A percentile compares a stretch with the other conserved stretches of the same genome.
phyloP scores from a whole-genome alignment of 2,797 vertebrate genomes.

The Catostomus latipinnis region DNA sequence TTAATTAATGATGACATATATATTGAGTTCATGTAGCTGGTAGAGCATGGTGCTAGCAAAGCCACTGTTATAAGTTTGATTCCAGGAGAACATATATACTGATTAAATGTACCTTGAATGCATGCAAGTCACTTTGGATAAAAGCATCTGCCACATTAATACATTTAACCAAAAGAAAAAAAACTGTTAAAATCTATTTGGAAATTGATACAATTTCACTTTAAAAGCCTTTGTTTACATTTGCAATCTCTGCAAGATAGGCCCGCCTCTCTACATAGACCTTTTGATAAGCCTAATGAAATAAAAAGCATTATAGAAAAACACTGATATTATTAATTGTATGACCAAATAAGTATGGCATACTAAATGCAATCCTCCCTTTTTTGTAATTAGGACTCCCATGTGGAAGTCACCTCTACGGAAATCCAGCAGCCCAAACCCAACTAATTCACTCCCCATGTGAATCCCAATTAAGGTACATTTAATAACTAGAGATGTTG shows the following conservation, averaged over 20 bases:
- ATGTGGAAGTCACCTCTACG: background rate
- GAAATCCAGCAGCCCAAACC: background rate
- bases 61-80: background rate
- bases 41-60: background rate
- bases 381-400: background rate
- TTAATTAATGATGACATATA: background rate
- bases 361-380: background rate
- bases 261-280: conserved; percentile 80
- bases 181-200: background rate
- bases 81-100: no score
- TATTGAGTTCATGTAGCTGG: background rate
- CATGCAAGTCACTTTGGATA: no score
- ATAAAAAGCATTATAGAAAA: conserved; percentile 48
- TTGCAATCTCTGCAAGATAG: conserved; percentile 84
- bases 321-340: background rate
- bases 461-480: conserved; percentile 6
- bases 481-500: background rate
- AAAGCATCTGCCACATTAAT: background rate
- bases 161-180: background rate
- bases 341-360: background rate
- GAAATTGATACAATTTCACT: background rate
- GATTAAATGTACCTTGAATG: no score
- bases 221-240: conserved; percentile 73
- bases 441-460: conserved; percentile 9
- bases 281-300: conserved; percentile 84